Evolutionary conservation across 2,888 invertebrate species (phyloP), one percentile per base, ranked within the genome.

Genomic region (Ichneumoninae sp.): DNA sequence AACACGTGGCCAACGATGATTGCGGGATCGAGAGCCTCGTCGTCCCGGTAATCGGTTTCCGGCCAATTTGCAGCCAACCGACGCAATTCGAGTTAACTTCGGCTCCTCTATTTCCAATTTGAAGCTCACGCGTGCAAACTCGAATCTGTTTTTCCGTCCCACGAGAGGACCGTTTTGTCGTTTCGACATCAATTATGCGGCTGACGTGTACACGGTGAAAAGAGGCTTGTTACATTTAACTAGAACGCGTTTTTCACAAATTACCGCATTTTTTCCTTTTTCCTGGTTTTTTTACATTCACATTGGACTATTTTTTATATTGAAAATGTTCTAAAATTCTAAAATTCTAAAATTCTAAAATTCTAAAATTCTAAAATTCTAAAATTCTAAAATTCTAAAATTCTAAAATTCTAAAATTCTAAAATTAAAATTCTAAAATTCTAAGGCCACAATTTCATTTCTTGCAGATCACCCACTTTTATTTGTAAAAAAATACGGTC

Each of bases 1-100:
- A 57, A 57, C 57, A 57, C 57, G 57, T 57, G 57, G 57, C 22
- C 26, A 26, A 57, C 57, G 26, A 26, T 57, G 57, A 57, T 57
- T 57, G 57, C 10, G 13, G 22, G 57, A 57, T 57, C 22, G 57
- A 26, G 22, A 26, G 57, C 26, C 57, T 10, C 26, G 44, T 26
- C 26, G 57, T 57, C 26, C 22, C 57, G 44, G 57, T 57, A 57
- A 57, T 57, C 57, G 57, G 26, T 57, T 57, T 57, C 57, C 57
- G 57, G 57, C 26, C 57, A 57, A 57, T 57, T 57, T 57, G 26
- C 22, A 26, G 57, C 26, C 57, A 16, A 57, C 57, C 57, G 57
- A 57, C 22, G 57, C 57, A 57, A 57, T 57, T 57, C 57, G 22
- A 26, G 57, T 57, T 57, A 57, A 57, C 57, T 13, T 26, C 26